These are phyloP conservation scores for Montipora capitata DNA, from an alignment of 92 coral and sea anemone genomes.

Conservation along the genomic window DNA sequence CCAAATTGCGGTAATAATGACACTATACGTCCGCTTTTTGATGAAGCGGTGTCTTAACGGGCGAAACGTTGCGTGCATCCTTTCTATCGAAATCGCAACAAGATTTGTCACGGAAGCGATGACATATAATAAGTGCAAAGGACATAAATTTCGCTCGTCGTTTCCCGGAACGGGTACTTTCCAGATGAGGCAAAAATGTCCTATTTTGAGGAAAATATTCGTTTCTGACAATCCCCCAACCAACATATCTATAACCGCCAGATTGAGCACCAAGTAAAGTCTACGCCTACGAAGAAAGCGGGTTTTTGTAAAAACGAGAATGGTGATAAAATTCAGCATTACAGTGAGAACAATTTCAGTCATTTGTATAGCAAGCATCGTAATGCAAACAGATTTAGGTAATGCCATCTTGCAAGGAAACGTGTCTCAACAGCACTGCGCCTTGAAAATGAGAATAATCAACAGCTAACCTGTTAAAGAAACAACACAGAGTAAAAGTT, in stretches of 20 bases:
- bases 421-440: too few relatives aligned
- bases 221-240: not conserved
- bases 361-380: not conserved
- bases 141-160: not conserved
- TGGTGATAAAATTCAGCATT: not conserved
- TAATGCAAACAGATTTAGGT: too few relatives aligned
- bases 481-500: too few relatives aligned
- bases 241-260: not conserved
- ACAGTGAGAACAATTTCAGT: not conserved
- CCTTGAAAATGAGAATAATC: too few relatives aligned
- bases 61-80: constrained; percentile 72
- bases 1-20: constrained; percentile 34
- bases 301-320: not conserved
- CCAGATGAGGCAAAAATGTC: not conserved
- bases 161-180: not conserved
- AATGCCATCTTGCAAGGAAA: too few relatives aligned
- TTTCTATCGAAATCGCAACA: constrained; percentile 67
- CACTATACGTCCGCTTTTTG: constrained; percentile 25
- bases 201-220: not conserved
- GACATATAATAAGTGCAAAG: not conserved
- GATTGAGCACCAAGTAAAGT: not conserved
- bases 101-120: constrained; percentile 39
- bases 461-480: too few relatives aligned
- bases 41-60: constrained; percentile 73
- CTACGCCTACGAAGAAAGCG: not conserved